A percentile compares a stretch with the other conserved stretches of the same genome.
Evolutionary conservation across 2,797 vertebrate genomes (phyloP).

Genomic region (Borostomias antarcticus): DNA sequence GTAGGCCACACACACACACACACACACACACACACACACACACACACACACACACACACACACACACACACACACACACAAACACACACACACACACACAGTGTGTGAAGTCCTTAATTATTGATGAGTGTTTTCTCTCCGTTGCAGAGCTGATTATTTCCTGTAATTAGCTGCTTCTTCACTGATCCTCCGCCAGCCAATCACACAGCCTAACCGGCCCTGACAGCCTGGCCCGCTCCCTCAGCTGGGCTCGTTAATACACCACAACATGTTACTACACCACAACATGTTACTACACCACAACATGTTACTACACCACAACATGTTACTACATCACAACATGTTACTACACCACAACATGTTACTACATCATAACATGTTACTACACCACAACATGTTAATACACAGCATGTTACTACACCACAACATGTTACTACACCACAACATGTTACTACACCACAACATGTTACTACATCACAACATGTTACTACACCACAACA

Average conservation of each 20-base stretch:
- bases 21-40: constrained; percentile 26
- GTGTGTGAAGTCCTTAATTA: constrained; percentile 6
- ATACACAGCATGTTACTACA: too few relatives aligned
- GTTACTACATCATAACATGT: background rate
- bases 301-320: too few relatives aligned
- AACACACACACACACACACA: constrained; percentile 32
- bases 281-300: too few relatives aligned
- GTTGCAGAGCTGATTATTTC: constrained; percentile 46
- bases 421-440: too few relatives aligned
- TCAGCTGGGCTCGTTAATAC: too few relatives aligned
- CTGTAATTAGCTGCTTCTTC: constrained; percentile 54
- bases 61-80: constrained; percentile 33
- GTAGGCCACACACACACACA: constrained; percentile 26
- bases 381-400: background rate
- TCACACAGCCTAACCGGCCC: background rate
- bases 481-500: too few relatives aligned
- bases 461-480: too few relatives aligned
- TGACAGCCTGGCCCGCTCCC: background rate
- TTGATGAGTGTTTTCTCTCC: constrained; percentile 9
- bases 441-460: too few relatives aligned
- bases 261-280: background rate
- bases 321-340: too few relatives aligned
- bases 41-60: constrained; percentile 19
- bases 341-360: background rate
- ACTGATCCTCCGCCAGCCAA: background rate